Base-by-base conservation (phyloP, 1,140 invertebrate genomes). In the Limonius californicus region DNA sequence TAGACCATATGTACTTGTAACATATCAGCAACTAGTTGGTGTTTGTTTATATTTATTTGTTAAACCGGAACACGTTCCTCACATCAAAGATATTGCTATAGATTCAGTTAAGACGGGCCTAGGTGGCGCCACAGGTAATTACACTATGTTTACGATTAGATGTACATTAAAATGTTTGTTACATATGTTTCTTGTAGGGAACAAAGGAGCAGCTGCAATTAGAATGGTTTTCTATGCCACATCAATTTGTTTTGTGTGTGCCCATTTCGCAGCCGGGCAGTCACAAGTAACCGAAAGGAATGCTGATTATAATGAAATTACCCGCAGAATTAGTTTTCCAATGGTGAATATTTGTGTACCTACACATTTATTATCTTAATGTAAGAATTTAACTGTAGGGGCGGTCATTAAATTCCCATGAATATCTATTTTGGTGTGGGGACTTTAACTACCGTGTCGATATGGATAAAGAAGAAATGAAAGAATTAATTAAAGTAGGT, bases 401-500 rank as follows among this genome's bases (percentile, higher is more conserved):
- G 19, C 82, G 94, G 62, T 92, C 90, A 0, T 77, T 99, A 0
- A 90, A 93, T 77, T 91, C 92, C 11, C 97, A 99, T 76, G 97
- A 99, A 81, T 98, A 97, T 78, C 88, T 99, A 0, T 99, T 99
- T 77, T 99, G 97, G 97, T 97, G 95, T 78, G 98, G 98, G 0
- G 98, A 99, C 81, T 99, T 99, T 78, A 99, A 99, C 77, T 99
- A 99, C 75, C 84, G 98, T 59, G 90, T 99, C 62, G 96, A 98
- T 76, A 87, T 99, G 83, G 88, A 92, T 57, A 95, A 95, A 74
- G 95, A 98, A 11, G 92, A 98, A 74, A 89, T 98, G 62, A 94
- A 96, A 75, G 87, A 92, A 59, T 80, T 91, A 61, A 85, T 98
- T 1, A 84, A 84, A 53, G 83, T 86, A 60, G 86, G 90, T 61